These are phyloP conservation scores for Asobara japonica DNA, from an alignment of 1,140 invertebrate species.

Conservation along the genomic window DNA sequence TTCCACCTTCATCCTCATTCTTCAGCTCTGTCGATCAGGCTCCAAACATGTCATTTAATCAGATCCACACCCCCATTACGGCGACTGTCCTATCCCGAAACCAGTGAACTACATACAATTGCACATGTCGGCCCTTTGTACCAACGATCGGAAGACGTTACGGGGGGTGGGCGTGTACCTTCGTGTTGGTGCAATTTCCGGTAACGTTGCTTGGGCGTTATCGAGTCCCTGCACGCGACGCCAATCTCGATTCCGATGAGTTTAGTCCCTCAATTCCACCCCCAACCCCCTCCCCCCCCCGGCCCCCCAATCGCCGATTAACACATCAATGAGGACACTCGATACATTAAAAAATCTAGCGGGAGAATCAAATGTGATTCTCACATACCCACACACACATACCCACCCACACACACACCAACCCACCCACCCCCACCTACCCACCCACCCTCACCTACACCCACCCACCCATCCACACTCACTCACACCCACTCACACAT, in stretches of 20 bases:
- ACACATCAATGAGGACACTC: background rate
- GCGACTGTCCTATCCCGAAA: background rate
- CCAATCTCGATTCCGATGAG: constrained; percentile 22
- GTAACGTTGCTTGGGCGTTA: constrained; percentile 18
- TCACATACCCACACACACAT: too few relatives aligned
- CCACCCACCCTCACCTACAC: too few relatives aligned
- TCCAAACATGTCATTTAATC: background rate
- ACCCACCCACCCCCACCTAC: too few relatives aligned
- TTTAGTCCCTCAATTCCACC: background rate
- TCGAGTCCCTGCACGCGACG: constrained; percentile 29
- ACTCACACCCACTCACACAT: too few relatives aligned
- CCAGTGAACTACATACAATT: constrained; percentile 7
- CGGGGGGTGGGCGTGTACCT: background rate
- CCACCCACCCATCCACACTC: too few relatives aligned
- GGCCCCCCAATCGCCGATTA: background rate
- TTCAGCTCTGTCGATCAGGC: background rate
- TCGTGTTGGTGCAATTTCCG: constrained; percentile 32
- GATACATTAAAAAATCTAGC: too few relatives aligned
- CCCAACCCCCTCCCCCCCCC: background rate
- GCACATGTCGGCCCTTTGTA: background rate
- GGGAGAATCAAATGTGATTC: too few relatives aligned
- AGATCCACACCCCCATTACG: background rate
- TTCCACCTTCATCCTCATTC: too few relatives aligned
- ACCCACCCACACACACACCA: too few relatives aligned
- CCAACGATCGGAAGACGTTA: constrained; percentile 1